A percentile compares a stretch with the other conserved stretches of the same genome.
Evolutionary conservation across 2,113 vertebrate genomes (phyloP).

Genomic region (Sula dactylatra): DNA sequence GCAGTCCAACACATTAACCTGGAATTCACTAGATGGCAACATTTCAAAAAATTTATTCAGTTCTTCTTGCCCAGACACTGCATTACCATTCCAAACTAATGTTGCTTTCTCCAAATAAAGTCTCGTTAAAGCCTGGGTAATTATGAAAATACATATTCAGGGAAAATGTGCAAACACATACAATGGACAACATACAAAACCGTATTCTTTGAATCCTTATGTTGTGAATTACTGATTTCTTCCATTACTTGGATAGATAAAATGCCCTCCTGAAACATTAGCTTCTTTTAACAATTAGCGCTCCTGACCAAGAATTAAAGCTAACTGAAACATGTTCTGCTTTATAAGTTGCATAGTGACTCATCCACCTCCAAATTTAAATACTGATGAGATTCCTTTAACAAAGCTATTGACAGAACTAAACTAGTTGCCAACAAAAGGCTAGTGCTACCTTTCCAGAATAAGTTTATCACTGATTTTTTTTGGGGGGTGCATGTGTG

Average conservation of each 20-base stretch:
- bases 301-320: not conserved
- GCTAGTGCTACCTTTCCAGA: not conserved
- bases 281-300: not conserved
- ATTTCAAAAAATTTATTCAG: conserved; percentile 94
- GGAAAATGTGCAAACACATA: not conserved
- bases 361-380: not conserved
- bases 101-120: conserved; percentile 94
- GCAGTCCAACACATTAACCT: conserved; percentile 90
- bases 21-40: conserved; percentile 94
- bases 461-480: not conserved
- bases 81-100: conserved; percentile 96
- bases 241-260: not conserved
- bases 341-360: not conserved
- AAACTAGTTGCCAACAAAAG: not conserved
- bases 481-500: no score
- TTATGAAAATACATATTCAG: not conserved
- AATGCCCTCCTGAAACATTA: not conserved
- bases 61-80: conserved; percentile 88
- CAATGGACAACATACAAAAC: not conserved
- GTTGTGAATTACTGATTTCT: not conserved
- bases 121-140: conserved; percentile 83
- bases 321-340: not conserved
- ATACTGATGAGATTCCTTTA: not conserved
- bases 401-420: not conserved
- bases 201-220: not conserved